Percentiles rank a stretch among this genome's conserved stretches.
phyloP scores from a whole-genome alignment of 1,140 invertebrate species.

The Chrysopa pallens region DNA sequence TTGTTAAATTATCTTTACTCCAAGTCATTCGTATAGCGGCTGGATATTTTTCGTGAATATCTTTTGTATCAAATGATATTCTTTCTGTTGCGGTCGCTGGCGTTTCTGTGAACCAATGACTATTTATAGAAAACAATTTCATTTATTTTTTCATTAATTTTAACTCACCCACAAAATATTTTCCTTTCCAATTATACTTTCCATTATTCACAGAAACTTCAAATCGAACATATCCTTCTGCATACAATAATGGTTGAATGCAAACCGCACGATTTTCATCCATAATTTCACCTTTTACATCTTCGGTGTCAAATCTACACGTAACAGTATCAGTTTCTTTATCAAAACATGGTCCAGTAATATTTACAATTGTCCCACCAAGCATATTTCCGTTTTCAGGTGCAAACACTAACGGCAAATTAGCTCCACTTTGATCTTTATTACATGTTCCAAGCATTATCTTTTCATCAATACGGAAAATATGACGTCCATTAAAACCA shows the following conservation, averaged over 20 bases:
- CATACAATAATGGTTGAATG: constrained; percentile 72
- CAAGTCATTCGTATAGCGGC: constrained; percentile 58
- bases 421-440: constrained; percentile 70
- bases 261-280: constrained; percentile 72
- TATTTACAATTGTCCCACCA: constrained; percentile 84
- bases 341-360: constrained; percentile 82
- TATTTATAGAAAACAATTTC: not conserved
- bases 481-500: constrained; percentile 71
- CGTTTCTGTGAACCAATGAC: constrained; percentile 40
- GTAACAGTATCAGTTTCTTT: constrained; percentile 48
- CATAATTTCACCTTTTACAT: constrained; percentile 53
- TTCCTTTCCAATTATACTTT: constrained; percentile 77
- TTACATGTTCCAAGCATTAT: constrained; percentile 84
- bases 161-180: constrained; percentile 71
- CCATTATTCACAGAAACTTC: constrained; percentile 70
- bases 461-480: constrained; percentile 88
- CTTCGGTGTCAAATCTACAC: constrained; percentile 64
- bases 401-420: constrained; percentile 68
- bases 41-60: constrained; percentile 51
- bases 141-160: constrained; percentile 1
- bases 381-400: constrained; percentile 91
- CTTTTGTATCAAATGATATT: constrained; percentile 59
- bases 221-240: constrained; percentile 79
- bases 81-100: constrained; percentile 66
- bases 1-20: constrained; percentile 70